Evolutionary conservation across 2,888 invertebrate species (phyloP).

Genomic region (Linyphia triangularis): DNA sequence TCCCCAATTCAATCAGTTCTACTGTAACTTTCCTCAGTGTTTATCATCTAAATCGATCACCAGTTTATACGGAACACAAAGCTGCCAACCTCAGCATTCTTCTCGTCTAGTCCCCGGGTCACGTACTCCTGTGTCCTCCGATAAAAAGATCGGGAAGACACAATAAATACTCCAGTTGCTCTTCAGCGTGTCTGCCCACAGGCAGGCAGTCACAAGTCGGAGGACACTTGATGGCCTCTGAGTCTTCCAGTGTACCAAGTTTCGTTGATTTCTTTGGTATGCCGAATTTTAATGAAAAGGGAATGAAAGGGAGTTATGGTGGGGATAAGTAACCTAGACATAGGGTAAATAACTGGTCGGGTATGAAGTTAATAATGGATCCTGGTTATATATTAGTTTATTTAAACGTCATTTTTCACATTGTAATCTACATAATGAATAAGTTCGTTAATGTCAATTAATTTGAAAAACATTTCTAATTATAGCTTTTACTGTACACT

Average conservation of each 20-base stretch:
- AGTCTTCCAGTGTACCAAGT: not conserved
- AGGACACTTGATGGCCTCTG: slow-evolving; percentile 1
- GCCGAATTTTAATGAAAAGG: too few species aligned
- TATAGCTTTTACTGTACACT: too few species aligned
- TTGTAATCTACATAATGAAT: too few species aligned
- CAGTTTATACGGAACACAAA: slow-evolving; percentile 16
- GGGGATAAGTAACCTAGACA: too few species aligned
- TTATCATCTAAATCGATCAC: slow-evolving; percentile 45
- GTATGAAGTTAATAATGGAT: too few species aligned
- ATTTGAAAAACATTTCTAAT: too few species aligned
- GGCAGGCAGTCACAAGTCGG: slow-evolving; percentile 7
- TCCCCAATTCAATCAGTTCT: slow-evolving; percentile 33
- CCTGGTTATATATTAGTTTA: too few species aligned
- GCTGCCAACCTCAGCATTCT: slow-evolving; percentile 22
- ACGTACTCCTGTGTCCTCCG: slow-evolving; percentile 44
- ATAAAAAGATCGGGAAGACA: slow-evolving; percentile 35
- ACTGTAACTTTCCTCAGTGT: slow-evolving; percentile 12
- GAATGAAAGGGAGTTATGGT: too few species aligned
- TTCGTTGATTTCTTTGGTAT: too few species aligned
- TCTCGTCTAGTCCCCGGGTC: slow-evolving; percentile 43
- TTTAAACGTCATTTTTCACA: too few species aligned
- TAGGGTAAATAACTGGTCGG: too few species aligned
- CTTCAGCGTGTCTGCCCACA: not conserved
- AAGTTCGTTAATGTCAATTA: too few species aligned
- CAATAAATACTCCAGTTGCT: slow-evolving; percentile 38